Percentiles rank a stretch among this genome's conserved stretches.
Evolutionary conservation across 2,113 vertebrate genomes (phyloP).

Genomic region (Seriola quinqueradiata): DNA sequence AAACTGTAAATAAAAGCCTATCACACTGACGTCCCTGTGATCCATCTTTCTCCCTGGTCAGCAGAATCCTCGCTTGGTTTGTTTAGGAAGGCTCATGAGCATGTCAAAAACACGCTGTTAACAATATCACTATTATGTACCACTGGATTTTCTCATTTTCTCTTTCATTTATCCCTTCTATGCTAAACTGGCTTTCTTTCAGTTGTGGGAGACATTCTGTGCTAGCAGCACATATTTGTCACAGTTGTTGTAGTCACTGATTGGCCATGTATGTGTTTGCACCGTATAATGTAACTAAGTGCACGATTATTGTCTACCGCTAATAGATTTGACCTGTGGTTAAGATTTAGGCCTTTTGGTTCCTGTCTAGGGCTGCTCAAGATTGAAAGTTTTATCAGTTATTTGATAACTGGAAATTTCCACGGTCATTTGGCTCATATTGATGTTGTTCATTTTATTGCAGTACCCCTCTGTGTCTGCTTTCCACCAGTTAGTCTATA

Average conservation of each 20-base stretch:
- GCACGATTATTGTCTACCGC: neutral
- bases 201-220: neutral
- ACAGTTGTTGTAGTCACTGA: neutral
- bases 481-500: neutral
- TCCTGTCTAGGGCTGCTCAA: neutral
- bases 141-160: slow-evolving; percentile 6
- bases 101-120: slow-evolving; percentile 35
- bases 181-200: neutral
- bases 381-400: neutral
- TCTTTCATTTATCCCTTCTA: neutral
- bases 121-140: slow-evolving; percentile 11
- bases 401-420: neutral
- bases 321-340: neutral
- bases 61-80: slow-evolving; percentile 49
- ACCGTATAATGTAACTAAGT: slow-evolving; percentile 1
- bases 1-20: slow-evolving; percentile 41
- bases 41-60: slow-evolving; percentile 42
- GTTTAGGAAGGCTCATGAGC: slow-evolving; percentile 33
- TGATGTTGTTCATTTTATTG: neutral
- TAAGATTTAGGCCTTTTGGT: neutral
- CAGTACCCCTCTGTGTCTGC: neutral
- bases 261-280: slow-evolving; percentile 9
- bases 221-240: slow-evolving; percentile 7
- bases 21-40: slow-evolving; percentile 43
- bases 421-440: neutral